A percentile compares a stretch with the other conserved stretches of the same genome.
Conservation (phyloP, 2,797 vertebrate species). For the Avahi laniger region DNA sequence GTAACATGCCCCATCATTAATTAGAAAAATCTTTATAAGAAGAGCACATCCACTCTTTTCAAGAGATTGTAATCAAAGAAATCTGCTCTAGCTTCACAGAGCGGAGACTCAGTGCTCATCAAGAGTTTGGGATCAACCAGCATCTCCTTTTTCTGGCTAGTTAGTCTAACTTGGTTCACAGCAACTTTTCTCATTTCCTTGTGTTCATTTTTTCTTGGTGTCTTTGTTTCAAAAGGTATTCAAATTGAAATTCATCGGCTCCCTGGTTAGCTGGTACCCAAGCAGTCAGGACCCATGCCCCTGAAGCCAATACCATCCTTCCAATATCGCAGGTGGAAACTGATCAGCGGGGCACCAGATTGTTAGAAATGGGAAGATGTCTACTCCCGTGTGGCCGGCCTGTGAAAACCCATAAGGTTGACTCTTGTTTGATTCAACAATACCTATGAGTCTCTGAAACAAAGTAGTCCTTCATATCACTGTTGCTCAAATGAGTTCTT, state of each 20-base stretch:
- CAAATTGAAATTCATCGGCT: neutral
- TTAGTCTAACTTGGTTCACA: neutral
- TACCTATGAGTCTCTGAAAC: neutral
- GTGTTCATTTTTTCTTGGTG: neutral
- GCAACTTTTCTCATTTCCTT: neutral
- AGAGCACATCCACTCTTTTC: neutral
- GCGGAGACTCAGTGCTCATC: neutral
- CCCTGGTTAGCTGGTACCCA: neutral
- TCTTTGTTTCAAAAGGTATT: neutral
- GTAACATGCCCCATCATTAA: neutral
- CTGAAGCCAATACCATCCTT: neutral
- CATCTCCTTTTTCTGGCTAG: neutral
- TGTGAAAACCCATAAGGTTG: neutral
- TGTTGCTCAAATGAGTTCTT: neutral
- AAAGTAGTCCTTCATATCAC: neutral
- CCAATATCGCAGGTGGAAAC: neutral
- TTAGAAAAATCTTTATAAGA: neutral
- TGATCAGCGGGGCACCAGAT: neutral
- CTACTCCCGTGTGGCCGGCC: neutral
- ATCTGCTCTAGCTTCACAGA: neutral
- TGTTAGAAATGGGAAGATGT: neutral
- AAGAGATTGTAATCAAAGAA: conserved; percentile 27
- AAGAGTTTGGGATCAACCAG: neutral
- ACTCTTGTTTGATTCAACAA: neutral
- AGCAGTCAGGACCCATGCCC: neutral